Base-by-base conservation (phyloP, 2,888 invertebrate genomes). In the Linnaemya vulpina region DNA sequence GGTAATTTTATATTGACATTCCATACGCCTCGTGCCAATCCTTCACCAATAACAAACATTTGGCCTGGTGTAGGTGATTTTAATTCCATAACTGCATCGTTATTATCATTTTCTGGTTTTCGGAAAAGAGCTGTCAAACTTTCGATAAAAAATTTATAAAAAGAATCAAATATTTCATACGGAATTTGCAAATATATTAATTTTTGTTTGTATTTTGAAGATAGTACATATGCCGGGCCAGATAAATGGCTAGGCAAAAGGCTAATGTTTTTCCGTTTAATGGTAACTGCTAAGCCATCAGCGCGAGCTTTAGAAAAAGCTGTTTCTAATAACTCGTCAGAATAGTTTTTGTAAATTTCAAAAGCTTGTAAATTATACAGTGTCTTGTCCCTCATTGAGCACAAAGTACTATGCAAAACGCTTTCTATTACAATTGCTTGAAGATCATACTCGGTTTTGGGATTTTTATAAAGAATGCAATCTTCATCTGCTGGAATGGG, bases 261-360 rank as follows among this genome's bases (percentile, higher is more conserved):
- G 65, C 86, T 88, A 11, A 91, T 88, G 82, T 93, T 93, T 20
- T 88, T 89, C 1, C 90, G 90, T 78, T 91, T 92, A 0, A 91
- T 87, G 8, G 94, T 89, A 0, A 95, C 94, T 11, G 96, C 93
- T 89, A 96, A 93, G 40, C 94, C 94, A 87, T 94, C 94, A 0
- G 92, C 88, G 10, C 94, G 93, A 51, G 96, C 93, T 87, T 94
- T 94, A 4, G 92, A 91, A 88, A 96, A 94, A 0, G 95, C 95
- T 0, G 93, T 92, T 70, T 94, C 92, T 5, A 97, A 91, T 7
- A 95, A 89, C 35, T 93, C 92, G 86, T 96, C 96, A 0, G 95
- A 94, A 90, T 95, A 97, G 86, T 95, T 95, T 87, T 95, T 95
- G 89, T 96, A 96, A 17, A 96, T 94, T 88, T 94, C 94, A 88